A percentile compares a stretch with the other conserved stretches of the same genome.
phyloP scores from a whole-genome alignment of 2,113 vertebrate species.

The Marmota flaviventris region DNA sequence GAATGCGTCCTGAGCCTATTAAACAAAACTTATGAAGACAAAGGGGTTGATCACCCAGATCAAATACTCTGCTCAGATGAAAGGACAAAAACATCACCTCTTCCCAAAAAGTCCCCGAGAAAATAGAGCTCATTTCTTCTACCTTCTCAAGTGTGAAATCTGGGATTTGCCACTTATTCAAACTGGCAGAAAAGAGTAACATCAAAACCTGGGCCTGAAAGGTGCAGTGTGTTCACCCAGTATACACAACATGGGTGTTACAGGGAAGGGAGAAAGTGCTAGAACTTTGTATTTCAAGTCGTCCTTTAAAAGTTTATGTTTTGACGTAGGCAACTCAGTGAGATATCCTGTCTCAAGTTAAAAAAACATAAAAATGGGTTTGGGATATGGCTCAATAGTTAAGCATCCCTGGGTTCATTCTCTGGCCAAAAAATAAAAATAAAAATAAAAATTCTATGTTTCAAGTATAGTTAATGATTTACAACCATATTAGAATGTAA shows the following conservation, averaged over 20 bases:
- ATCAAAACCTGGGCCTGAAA: rapidly evolving
- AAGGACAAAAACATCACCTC: background rate
- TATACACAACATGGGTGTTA: background rate
- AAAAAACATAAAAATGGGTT: no score
- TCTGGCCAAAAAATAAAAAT: no score
- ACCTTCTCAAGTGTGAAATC: background rate
- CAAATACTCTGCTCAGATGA: background rate
- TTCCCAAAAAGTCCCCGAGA: background rate
- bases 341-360: no score
- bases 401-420: no score
- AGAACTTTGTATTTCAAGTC: background rate
- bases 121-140: background rate
- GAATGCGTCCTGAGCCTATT: background rate
- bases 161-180: background rate
- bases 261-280: background rate
- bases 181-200: background rate
- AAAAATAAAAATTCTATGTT: no score
- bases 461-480: background rate
- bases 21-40: background rate
- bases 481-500: background rate
- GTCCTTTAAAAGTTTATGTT: background rate
- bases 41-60: background rate
- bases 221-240: background rate
- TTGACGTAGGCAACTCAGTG: no score
- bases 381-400: no score